These are phyloP conservation scores for Sebastes taczanowskii DNA, from an alignment of 2,797 vertebrate species.

Conservation along the genomic window DNA sequence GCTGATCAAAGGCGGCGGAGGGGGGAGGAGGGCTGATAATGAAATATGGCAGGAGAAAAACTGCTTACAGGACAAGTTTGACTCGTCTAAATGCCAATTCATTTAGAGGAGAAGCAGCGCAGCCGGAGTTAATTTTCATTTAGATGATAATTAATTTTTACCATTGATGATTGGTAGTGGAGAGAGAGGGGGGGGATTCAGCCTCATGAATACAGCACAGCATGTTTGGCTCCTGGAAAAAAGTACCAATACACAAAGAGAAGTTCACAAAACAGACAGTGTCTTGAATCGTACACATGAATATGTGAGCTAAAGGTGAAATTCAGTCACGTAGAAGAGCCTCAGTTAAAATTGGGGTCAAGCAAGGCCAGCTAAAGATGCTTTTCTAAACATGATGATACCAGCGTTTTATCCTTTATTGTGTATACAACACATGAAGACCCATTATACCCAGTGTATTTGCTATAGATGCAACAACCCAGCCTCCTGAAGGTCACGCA, in stretches of 20 bases:
- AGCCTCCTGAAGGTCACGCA: constrained; percentile 30
- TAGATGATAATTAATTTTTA: constrained; percentile 22
- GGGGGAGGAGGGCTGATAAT: constrained; percentile 4
- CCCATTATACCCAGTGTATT: not conserved
- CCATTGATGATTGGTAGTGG: not conserved
- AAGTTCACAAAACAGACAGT: not conserved
- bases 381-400: constrained; percentile 29
- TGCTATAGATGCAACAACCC: not conserved
- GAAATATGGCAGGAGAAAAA: constrained; percentile 22
- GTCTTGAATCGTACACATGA: not conserved
- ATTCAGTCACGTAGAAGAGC: not conserved
- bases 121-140: constrained; percentile 19
- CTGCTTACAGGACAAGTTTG: constrained; percentile 19
- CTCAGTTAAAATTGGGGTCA: constrained; percentile 42
- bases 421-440: not conserved
- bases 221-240: not conserved
- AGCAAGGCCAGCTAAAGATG: not conserved
- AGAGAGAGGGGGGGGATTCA: not conserved
- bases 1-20: constrained; percentile 37
- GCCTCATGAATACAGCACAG: not conserved
- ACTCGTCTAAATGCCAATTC: constrained; percentile 11
- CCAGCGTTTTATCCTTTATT: not conserved
- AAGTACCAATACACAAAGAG: not conserved
- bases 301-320: not conserved
- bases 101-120: constrained; percentile 4